Evolutionary conservation across 2,888 invertebrate genomes (phyloP).

Genomic region (Scaptomyza cyrtandrae): DNA sequence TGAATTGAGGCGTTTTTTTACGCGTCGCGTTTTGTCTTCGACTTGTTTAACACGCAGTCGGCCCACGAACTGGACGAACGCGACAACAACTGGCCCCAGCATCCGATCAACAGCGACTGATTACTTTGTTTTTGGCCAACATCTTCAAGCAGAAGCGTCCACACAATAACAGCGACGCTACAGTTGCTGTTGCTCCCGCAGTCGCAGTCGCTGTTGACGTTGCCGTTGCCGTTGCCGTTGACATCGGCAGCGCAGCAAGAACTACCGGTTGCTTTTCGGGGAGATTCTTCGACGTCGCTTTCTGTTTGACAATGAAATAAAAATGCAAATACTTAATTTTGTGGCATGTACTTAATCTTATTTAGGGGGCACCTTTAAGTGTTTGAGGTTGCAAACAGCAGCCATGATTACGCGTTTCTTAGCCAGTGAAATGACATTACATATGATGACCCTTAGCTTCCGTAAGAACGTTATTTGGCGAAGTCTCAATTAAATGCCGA

Average conservation of each 20-base stretch:
- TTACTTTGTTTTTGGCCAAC: slow-evolving; percentile 52
- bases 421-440: slow-evolving; percentile 31
- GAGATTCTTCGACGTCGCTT: slow-evolving; percentile 39
- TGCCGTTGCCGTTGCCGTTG: not conserved
- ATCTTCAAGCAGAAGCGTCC: slow-evolving; percentile 28
- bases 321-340: slow-evolving; percentile 70
- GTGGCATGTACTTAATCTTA: slow-evolving; percentile 72
- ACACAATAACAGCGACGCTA: slow-evolving; percentile 66
- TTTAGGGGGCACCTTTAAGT: slow-evolving; percentile 65
- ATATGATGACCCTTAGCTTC: slow-evolving; percentile 36
- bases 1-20: slow-evolving; percentile 17
- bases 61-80: slow-evolving; percentile 59
- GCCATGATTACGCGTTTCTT: slow-evolving; percentile 33
- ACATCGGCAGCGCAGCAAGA: slow-evolving; percentile 47
- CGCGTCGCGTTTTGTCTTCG: slow-evolving; percentile 22
- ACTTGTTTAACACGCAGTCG: slow-evolving; percentile 43
- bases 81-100: slow-evolving; percentile 72
- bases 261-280: slow-evolving; percentile 73
- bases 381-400: slow-evolving; percentile 49
- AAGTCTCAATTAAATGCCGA: not conserved
- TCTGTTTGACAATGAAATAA: slow-evolving; percentile 31
- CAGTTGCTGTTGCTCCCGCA: slow-evolving; percentile 35
- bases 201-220: slow-evolving; percentile 18
- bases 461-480: slow-evolving; percentile 10
- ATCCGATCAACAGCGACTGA: slow-evolving; percentile 71